Base-by-base conservation (phyloP, 1,140 invertebrate species). In the Hylyphantes graminicola region DNA sequence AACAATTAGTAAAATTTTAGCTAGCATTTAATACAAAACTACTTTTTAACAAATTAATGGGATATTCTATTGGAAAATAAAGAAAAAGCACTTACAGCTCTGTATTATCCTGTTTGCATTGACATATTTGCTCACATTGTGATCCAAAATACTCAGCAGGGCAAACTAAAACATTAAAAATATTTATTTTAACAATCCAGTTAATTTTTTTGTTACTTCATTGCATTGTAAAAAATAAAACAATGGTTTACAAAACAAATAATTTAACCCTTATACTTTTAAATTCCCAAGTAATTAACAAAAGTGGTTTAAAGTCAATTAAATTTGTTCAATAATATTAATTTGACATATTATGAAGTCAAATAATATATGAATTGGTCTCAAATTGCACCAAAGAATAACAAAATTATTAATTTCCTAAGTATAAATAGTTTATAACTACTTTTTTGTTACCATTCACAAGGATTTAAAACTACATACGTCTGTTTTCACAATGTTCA, bases 111-210 rank as follows among this genome's bases (percentile, higher is more conserved):
- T 80, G 50, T 63, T 87, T 76, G 59, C 87, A 87, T 51, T 87
- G 86, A 65, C 87, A 87, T 19, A 87, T 78, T 19, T 86, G 65
- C 48, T 87, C 76, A 86, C 87, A 87, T 48, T 87, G 70, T 54
- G 55, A 3, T 12, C 87, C 87, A 85, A 80, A 87, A 12, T 82
- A 74, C 17, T 85, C 85, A 61, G 73, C 61, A 48, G 86, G 86
- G 72, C 87, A 87, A 19, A 75, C 86, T 86, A 51, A 21, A 74
- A 51, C 0, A 50, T 57, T 53, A 50, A 51, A 63, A 55, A 72
- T 70, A 84, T 15, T 64, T 53, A 13, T 19, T 7, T 80, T 53
- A 53, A 19, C 68, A 72, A 15, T 12, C n/a, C 1, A 59, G 57
- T n/a, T 13, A 59, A 6, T 59, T 13, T 13, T 12, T 59, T 59